A percentile compares a stretch with the other conserved stretches of the same genome.
Conservation (phyloP, 2,797 vertebrate species). For the Premnoplex brunnescens region DNA sequence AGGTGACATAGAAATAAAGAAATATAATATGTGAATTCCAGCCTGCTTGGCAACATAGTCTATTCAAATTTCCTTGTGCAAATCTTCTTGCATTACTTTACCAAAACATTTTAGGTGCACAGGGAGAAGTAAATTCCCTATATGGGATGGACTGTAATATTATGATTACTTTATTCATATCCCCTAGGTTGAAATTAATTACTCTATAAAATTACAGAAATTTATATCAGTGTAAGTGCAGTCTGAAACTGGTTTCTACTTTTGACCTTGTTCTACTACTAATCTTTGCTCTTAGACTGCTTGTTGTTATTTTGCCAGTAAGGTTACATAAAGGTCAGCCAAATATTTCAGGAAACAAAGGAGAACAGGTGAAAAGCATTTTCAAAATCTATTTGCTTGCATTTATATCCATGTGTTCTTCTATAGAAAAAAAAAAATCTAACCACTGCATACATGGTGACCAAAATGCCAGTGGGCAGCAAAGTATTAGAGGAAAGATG, state of each 20-base stretch:
- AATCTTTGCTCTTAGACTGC: constrained; percentile 2
- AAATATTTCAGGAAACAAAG: constrained; percentile 9
- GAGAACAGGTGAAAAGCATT: not conserved
- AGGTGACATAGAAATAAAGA: not conserved
- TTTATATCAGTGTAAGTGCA: not conserved
- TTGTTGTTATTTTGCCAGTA: not conserved
- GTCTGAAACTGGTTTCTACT: not conserved
- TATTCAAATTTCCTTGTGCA: not conserved
- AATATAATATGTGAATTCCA: not conserved
- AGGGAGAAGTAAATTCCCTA: not conserved
- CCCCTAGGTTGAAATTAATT: not conserved
- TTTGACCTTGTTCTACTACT: not conserved
- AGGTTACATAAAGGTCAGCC: not conserved
- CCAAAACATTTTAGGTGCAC: not conserved
- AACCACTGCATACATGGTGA: not conserved
- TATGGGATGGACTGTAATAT: not conserved
- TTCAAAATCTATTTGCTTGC: not conserved
- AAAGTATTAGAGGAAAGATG: not conserved
- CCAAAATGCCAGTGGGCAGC: not conserved
- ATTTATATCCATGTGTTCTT: not conserved
- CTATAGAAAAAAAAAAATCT: not conserved
- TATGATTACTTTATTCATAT: not conserved
- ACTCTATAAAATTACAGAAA: not conserved
- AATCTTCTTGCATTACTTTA: not conserved
- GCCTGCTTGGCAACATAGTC: not conserved